These are phyloP conservation scores for Pogonocherus hispidulus DNA, from an alignment of 2,888 invertebrate genomes.

Conservation along the genomic window DNA sequence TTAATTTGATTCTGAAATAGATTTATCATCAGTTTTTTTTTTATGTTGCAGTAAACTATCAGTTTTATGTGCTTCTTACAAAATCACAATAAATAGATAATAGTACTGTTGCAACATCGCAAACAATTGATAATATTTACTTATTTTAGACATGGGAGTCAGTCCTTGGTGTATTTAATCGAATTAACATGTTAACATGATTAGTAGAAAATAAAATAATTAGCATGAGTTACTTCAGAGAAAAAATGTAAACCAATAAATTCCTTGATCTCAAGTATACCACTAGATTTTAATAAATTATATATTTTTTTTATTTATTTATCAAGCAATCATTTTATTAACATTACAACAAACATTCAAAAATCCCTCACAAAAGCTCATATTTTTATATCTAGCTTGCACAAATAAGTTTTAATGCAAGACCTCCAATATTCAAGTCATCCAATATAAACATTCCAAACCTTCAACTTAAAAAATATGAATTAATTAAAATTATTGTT, in stretches of 20 bases:
- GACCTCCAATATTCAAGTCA: too few relatives aligned
- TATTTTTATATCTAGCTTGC: too few relatives aligned
- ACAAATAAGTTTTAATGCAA: too few relatives aligned
- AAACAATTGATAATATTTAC: neutral
- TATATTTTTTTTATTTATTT: too few relatives aligned
- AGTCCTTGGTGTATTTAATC: neutral
- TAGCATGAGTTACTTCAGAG: neutral
- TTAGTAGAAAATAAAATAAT: conserved; percentile 2
- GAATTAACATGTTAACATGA: neutral
- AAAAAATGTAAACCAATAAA: neutral
- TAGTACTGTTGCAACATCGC: neutral
- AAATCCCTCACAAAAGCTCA: too few relatives aligned
- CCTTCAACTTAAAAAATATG: too few relatives aligned
- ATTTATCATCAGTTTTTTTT: neutral
- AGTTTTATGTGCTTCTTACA: neutral
- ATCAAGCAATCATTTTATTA: too few relatives aligned
- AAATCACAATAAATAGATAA: neutral
- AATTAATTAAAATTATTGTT: too few relatives aligned
- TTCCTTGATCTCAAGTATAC: too few relatives aligned
- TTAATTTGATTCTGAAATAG: conserved; percentile 77
- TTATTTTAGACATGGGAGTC: neutral
- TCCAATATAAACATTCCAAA: too few relatives aligned
- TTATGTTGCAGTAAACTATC: neutral
- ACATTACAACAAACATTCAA: too few relatives aligned
- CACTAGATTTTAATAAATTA: too few relatives aligned